Percentiles rank a stretch among this genome's conserved stretches.
These are phyloP conservation scores for Ellobium chinense DNA, from an alignment of 2,888 invertebrate species.

Conservation along the genomic window DNA sequence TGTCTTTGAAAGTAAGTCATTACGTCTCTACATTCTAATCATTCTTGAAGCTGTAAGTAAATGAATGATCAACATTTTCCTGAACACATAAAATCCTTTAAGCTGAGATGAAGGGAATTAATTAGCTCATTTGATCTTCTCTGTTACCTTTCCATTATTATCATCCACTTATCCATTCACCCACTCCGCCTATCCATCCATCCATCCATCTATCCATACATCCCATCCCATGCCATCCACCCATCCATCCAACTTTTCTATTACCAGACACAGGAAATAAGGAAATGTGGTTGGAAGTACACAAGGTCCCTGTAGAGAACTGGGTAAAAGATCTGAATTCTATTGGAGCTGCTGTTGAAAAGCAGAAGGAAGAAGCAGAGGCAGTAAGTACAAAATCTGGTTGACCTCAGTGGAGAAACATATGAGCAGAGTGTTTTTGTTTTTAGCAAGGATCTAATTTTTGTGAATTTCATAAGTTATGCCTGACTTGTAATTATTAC, in stretches of 20 bases:
- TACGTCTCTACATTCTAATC: background rate
- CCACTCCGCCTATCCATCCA: background rate
- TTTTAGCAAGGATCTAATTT: too few species aligned
- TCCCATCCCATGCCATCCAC: background rate
- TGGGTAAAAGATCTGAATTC: constrained; percentile 74
- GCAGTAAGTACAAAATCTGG: too few species aligned
- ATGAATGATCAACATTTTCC: too few species aligned
- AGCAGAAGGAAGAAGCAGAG: background rate
- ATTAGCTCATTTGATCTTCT: too few species aligned
- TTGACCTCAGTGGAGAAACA: too few species aligned
- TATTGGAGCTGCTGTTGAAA: constrained; percentile 26
- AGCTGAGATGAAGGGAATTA: too few species aligned
- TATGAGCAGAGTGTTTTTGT: too few species aligned
- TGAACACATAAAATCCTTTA: too few species aligned
- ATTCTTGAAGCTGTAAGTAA: too few species aligned
- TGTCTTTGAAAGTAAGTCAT: constrained; percentile 71
- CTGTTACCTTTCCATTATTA: too few species aligned
- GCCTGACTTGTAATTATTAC: too few species aligned
- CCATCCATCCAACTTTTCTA: background rate
- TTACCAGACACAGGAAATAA: constrained; percentile 61
- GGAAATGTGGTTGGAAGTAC: constrained; percentile 71
- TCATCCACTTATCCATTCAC: background rate
- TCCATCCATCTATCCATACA: background rate
- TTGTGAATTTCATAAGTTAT: too few species aligned
- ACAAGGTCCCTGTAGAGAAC: constrained; percentile 69